phyloP scores from a whole-genome alignment of 2,113 vertebrate species.

The Platysteira castanea region DNA sequence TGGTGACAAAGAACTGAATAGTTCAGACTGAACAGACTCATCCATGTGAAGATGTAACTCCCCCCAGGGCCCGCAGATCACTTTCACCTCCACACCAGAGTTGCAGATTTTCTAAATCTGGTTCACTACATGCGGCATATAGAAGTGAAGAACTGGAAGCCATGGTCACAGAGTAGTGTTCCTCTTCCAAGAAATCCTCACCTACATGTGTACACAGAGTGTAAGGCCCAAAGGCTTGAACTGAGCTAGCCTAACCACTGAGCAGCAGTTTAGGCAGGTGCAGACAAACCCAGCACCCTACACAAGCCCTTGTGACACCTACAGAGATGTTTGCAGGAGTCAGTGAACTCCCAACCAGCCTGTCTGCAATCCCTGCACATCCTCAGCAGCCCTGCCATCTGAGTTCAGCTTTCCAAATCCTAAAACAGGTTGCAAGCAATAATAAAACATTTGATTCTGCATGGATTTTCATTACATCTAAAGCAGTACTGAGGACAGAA shows the following conservation, averaged over 20 bases:
- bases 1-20: not conserved
- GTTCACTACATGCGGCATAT: not conserved
- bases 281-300: not conserved
- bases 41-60: not conserved
- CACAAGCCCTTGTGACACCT: not conserved
- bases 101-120: not conserved
- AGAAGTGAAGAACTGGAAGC: not conserved
- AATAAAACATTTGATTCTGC: not conserved
- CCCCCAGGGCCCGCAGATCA: not conserved
- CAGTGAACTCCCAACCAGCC: rapidly evolving
- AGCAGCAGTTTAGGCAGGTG: not conserved
- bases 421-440: not conserved
- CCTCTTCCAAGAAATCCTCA: not conserved
- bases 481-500: not conserved
- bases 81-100: not conserved
- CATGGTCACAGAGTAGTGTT: rapidly evolving
- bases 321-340: not conserved
- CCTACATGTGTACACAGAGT: rapidly evolving
- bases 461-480: not conserved
- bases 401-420: not conserved
- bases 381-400: not conserved
- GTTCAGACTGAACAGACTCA: not conserved
- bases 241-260: not conserved
- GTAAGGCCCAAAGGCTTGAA: not conserved
- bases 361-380: not conserved